phyloP scores from a whole-genome alignment of 1,140 invertebrate genomes.

The Phocides pigmalion region DNA sequence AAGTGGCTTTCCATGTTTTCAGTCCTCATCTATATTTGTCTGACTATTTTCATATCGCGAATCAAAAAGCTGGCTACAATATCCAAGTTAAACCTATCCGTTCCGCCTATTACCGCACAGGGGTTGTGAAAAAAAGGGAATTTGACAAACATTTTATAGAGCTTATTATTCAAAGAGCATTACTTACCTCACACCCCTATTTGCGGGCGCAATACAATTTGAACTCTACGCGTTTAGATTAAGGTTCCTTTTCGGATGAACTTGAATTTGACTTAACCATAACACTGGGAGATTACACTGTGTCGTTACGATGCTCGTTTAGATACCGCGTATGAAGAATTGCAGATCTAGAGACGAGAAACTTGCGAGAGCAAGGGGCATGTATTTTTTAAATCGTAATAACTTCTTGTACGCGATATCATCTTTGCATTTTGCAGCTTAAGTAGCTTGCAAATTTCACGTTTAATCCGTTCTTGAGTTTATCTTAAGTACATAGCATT shows the following conservation, averaged over 20 bases:
- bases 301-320: constrained; percentile 82
- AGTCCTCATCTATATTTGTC: constrained; percentile 25
- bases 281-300: constrained; percentile 74
- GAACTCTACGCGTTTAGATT: constrained; percentile 28
- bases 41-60: constrained; percentile 29
- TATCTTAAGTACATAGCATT: too few relatives aligned
- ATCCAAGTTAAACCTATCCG: constrained; percentile 28
- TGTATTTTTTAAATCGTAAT: constrained; percentile 37
- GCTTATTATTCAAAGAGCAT: constrained; percentile 67
- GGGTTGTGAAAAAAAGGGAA: constrained; percentile 48
- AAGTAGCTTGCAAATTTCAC: constrained; percentile 22
- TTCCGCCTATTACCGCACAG: constrained; percentile 36
- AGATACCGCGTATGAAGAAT: constrained; percentile 78
- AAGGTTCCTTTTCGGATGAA: constrained; percentile 54
- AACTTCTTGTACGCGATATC: constrained; percentile 27
- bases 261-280: constrained; percentile 46
- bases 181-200: constrained; percentile 50
- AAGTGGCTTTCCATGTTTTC: constrained; percentile 28
- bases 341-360: constrained; percentile 67
- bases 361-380: constrained; percentile 37
- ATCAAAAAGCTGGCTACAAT: constrained; percentile 20
- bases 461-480: constrained; percentile 9
- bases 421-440: constrained; percentile 31
- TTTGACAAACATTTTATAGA: constrained; percentile 56
- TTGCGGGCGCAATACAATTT: constrained; percentile 16